Evolutionary conservation across 2,888 invertebrate species (phyloP).

Genomic region (Strigamia maritima): DNA sequence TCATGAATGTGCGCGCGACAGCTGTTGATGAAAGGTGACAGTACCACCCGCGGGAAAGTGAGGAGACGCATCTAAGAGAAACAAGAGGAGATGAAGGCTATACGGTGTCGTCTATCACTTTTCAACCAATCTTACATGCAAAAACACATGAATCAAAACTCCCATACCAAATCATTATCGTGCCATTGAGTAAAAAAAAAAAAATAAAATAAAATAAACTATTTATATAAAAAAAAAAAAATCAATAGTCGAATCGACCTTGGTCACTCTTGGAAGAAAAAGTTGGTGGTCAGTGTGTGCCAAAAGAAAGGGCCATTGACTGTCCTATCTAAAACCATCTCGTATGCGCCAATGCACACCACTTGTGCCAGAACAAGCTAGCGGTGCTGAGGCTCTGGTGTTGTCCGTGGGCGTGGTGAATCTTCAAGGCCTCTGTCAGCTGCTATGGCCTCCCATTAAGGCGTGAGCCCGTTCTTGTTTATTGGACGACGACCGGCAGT

Average conservation of each 20-base stretch:
- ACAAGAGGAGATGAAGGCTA: background rate
- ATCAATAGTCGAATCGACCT: slow-evolving; percentile 6
- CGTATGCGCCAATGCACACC: slow-evolving; percentile 26
- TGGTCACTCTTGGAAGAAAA: background rate
- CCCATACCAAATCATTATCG: background rate
- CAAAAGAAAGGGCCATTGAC: slow-evolving; percentile 18
- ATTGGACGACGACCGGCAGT: slow-evolving; percentile 34
- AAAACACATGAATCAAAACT: background rate
- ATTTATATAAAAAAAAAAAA: background rate
- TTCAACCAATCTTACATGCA: background rate
- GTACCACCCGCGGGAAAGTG: slow-evolving; percentile 21
- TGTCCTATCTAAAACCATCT: background rate
- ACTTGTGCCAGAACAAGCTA: background rate
- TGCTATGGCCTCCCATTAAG: slow-evolving; percentile 30
- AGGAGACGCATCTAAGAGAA: slow-evolving; percentile 16
- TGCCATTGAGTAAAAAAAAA: background rate
- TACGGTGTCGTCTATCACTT: slow-evolving; percentile 22
- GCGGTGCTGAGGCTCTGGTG: background rate
- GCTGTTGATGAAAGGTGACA: slow-evolving; percentile 34
- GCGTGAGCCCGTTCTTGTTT: slow-evolving; percentile 32
- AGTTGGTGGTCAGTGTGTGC: slow-evolving; percentile 26
- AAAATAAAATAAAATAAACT: too few relatives aligned
- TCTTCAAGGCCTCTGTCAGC: slow-evolving; percentile 32
- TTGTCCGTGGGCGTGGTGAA: slow-evolving; percentile 31
- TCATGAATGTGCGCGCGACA: slow-evolving; percentile 34